Evolutionary conservation across 2,888 invertebrate genomes (phyloP).

Genomic region (Nebria brevicollis): DNA sequence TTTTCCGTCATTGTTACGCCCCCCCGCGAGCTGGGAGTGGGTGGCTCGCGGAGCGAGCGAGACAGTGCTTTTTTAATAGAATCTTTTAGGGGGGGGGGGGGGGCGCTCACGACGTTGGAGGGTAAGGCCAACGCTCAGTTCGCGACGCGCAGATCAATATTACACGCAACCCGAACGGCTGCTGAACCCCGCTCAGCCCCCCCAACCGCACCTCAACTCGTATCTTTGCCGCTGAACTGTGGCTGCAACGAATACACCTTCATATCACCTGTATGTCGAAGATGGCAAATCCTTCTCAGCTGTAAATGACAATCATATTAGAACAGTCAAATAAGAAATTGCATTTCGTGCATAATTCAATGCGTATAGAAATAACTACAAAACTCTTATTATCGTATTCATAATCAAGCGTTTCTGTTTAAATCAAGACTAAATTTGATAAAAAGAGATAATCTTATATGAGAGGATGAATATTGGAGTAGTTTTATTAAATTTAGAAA

Average conservation of each 20-base stretch:
- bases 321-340: too few relatives aligned
- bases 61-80: conserved; percentile 37
- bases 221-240: conserved; percentile 11
- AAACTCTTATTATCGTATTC: too few relatives aligned
- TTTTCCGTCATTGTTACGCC: conserved; percentile 43
- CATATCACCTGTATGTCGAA: not conserved
- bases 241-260: not conserved
- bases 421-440: too few relatives aligned
- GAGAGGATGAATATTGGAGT: too few relatives aligned
- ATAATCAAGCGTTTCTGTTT: too few relatives aligned
- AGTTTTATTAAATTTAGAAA: too few relatives aligned
- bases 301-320: too few relatives aligned
- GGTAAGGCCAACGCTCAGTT: conserved; percentile 2
- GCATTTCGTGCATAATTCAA: too few relatives aligned
- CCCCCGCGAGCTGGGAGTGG: not conserved
- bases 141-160: conserved; percentile 43
- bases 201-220: not conserved
- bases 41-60: conserved; percentile 20
- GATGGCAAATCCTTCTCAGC: not conserved
- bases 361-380: too few relatives aligned
- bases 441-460: too few relatives aligned
- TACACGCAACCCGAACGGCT: conserved; percentile 25
- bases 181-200: not conserved
- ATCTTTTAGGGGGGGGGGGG: conserved; percentile 27
- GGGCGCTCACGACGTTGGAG: conserved; percentile 1